These are phyloP conservation scores for Atta texana DNA, from an alignment of 1,140 invertebrate genomes.

Conservation along the genomic window DNA sequence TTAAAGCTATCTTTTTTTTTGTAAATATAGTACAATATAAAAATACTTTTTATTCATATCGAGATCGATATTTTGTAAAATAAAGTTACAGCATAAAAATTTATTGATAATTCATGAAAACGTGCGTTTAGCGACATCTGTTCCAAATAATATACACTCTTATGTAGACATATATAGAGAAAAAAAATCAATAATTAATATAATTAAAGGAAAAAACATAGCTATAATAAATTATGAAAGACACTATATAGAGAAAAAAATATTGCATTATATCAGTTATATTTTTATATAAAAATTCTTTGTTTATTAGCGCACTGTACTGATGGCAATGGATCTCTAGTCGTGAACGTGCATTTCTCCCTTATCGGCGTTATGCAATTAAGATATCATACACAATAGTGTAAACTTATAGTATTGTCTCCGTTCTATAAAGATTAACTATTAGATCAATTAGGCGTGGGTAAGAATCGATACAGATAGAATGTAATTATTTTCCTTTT, in stretches of 20 bases:
- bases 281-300: slow-evolving; percentile 43
- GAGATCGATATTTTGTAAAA: background rate
- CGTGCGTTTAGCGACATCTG: slow-evolving; percentile 30
- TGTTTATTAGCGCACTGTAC: background rate
- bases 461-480: background rate
- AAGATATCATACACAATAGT: background rate
- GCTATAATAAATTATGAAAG: background rate
- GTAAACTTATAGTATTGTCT: background rate
- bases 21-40: background rate
- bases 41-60: background rate
- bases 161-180: background rate
- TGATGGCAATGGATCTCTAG: slow-evolving; percentile 16
- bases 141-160: background rate
- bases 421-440: background rate
- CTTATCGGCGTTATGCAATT: slow-evolving; percentile 20
- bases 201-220: background rate
- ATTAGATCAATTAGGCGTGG: background rate
- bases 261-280: background rate
- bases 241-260: background rate
- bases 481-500: background rate
- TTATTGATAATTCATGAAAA: background rate
- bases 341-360: slow-evolving; percentile 18
- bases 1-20: background rate
- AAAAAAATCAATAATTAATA: slow-evolving; percentile 28
- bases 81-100: background rate